phyloP scores from a whole-genome alignment of 1,140 invertebrate genomes.

The Steinernema feltiae region DNA sequence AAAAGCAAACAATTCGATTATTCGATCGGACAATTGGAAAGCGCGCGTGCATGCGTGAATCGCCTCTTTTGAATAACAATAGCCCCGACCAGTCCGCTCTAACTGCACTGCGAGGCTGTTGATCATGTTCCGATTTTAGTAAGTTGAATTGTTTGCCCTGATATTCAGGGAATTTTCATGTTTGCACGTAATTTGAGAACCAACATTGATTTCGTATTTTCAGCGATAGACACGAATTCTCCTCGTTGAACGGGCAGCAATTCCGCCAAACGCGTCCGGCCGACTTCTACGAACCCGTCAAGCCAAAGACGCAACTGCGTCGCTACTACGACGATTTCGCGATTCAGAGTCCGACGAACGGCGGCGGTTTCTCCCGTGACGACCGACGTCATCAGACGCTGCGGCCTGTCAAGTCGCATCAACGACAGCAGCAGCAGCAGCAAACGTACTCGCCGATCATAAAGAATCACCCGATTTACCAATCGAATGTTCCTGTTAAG shows the following conservation, averaged over 20 bases:
- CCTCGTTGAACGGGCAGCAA: background rate
- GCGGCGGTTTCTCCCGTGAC: background rate
- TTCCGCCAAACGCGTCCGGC: no score
- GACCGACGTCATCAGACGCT: conserved; percentile 1
- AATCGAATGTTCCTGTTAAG: background rate
- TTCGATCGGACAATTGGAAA: conserved; percentile 1
- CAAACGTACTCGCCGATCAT: background rate
- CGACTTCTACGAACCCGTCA: background rate
- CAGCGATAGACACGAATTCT: background rate
- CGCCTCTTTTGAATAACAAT: background rate
- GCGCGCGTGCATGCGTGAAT: conserved; percentile 4
- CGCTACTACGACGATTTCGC: conserved; percentile 1
- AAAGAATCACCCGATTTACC: background rate
- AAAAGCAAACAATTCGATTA: background rate
- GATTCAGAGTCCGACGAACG: background rate
- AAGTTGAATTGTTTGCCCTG: no score
- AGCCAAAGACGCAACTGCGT: background rate
- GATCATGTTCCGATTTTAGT: no score
- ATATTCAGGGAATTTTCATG: background rate
- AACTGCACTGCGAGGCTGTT: no score
- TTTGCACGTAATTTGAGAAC: background rate
- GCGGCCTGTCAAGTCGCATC: background rate
- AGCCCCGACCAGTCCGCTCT: background rate
- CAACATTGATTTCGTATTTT: background rate
- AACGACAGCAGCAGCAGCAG: background rate